Conservation (phyloP, 1,140 invertebrate species). For the Mesaphorura yosii region DNA sequence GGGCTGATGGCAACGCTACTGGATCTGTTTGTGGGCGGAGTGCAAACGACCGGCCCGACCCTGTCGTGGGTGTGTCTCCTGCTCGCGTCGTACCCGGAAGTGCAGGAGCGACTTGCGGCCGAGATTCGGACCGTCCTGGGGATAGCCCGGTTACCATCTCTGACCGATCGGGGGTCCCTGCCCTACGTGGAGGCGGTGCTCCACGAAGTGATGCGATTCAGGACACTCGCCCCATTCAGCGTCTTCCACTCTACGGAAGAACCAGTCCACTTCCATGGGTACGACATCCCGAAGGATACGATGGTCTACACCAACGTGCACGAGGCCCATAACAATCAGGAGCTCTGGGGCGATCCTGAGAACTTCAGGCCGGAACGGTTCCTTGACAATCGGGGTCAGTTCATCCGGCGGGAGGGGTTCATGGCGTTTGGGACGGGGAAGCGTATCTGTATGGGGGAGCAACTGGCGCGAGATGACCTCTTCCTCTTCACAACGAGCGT, state of each 20-base stretch:
- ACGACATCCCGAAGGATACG: constrained; percentile 10
- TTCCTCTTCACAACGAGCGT: constrained; percentile 61
- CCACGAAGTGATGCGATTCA: constrained; percentile 6
- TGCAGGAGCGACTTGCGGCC: no score
- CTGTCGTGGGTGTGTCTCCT: no score
- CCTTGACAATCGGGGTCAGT: constrained; percentile 41
- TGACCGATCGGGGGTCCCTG: no score
- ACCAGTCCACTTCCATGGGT: neutral
- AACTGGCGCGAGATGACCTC: constrained; percentile 54
- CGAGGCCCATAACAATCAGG: constrained; percentile 5
- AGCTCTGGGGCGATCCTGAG: constrained; percentile 32
- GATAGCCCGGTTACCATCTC: no score
- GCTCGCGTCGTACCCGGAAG: no score
- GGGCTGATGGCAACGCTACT: no score
- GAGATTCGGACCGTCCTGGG: no score
- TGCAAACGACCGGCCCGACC: no score
- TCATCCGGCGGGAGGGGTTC: constrained; percentile 47
- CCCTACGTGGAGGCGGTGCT: constrained; percentile 6
- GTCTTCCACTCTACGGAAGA: constrained; percentile 3
- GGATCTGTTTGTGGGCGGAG: no score
- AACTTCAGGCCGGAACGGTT: constrained; percentile 10
- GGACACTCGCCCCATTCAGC: constrained; percentile 9
- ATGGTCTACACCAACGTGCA: constrained; percentile 9
- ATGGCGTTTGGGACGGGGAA: constrained; percentile 66
- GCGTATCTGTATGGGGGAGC: constrained; percentile 61